These are phyloP conservation scores for Yponomeuta evonymella DNA, from an alignment of 2,888 invertebrate species.

Conservation along the genomic window DNA sequence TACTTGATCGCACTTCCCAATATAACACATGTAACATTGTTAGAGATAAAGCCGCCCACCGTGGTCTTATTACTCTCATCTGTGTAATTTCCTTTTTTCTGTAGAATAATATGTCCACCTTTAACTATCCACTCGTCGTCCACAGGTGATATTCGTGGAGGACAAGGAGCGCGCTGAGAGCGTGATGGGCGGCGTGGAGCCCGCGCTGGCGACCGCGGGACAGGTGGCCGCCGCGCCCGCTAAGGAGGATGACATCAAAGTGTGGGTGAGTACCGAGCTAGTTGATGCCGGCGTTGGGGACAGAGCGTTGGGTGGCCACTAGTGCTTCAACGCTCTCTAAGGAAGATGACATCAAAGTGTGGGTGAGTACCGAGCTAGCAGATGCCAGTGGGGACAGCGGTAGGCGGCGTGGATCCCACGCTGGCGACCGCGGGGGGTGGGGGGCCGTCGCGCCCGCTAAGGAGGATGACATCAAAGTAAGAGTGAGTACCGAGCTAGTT, in stretches of 20 bases:
- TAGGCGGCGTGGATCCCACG: no score
- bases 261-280: conserved; percentile 46
- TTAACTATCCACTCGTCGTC: conserved; percentile 7
- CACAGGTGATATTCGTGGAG: conserved; percentile 70
- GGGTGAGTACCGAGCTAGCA: conserved; percentile 38
- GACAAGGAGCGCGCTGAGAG: conserved; percentile 61
- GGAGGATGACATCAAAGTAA: conserved; percentile 45
- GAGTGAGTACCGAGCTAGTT: conserved; percentile 38
- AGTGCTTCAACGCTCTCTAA: conserved; percentile 27
- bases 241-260: conserved; percentile 41
- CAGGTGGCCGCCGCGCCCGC: conserved; percentile 29
- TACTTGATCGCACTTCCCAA: no score
- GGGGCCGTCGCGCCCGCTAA: conserved; percentile 31
- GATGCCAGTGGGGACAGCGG: no score
- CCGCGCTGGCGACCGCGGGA: conserved; percentile 24
- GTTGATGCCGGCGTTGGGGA: conserved; percentile 20
- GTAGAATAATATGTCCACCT: no score
- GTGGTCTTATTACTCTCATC: no score
- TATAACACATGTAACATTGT: no score
- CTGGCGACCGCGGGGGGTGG: conserved; percentile 20
- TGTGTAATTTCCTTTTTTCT: no score
- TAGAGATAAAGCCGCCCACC: no score
- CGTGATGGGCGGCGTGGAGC: conserved; percentile 52
- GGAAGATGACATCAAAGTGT: conserved; percentile 45
- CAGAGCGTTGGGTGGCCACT: conserved; percentile 26